Percentiles rank a stretch among this genome's conserved stretches.
phyloP scores from a whole-genome alignment of 1,140 invertebrate species.

The Danaus melanippus region DNA sequence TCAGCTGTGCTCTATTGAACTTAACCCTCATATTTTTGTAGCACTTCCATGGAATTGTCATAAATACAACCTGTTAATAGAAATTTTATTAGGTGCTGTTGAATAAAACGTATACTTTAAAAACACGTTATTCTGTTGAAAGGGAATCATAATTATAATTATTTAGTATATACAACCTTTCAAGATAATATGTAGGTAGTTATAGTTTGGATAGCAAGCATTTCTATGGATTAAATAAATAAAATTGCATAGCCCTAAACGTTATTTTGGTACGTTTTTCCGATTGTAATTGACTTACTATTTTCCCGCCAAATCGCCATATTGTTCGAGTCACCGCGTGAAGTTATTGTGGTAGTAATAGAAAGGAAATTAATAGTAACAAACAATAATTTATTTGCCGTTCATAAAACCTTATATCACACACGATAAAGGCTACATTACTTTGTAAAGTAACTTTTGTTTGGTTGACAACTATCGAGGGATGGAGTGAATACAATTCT shows the following conservation, averaged over 20 bases:
- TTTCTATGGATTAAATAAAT: too few species aligned
- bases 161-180: too few species aligned
- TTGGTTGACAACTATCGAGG: constrained; percentile 35
- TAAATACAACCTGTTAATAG: constrained; percentile 14
- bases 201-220: too few species aligned
- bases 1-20: constrained; percentile 49
- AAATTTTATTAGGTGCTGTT: background rate
- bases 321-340: constrained; percentile 53
- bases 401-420: constrained; percentile 14
- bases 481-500: constrained; percentile 37
- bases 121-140: too few species aligned
- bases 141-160: too few species aligned
- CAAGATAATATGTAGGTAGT: too few species aligned
- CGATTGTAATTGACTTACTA: constrained; percentile 42
- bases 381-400: constrained; percentile 21
- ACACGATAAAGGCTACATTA: constrained; percentile 19
- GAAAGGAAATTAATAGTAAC: constrained; percentile 66
- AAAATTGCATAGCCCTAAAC: too few species aligned
- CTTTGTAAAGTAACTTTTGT: constrained; percentile 15
- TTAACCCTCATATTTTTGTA: constrained; percentile 25
- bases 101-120: too few species aligned
- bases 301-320: constrained; percentile 55
- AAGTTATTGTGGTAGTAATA: constrained; percentile 57
- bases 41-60: constrained; percentile 14
- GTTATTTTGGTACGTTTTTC: constrained; percentile 6